phyloP scores from a whole-genome alignment of 2,113 vertebrate genomes.

The Corvus hawaiiensis region DNA sequence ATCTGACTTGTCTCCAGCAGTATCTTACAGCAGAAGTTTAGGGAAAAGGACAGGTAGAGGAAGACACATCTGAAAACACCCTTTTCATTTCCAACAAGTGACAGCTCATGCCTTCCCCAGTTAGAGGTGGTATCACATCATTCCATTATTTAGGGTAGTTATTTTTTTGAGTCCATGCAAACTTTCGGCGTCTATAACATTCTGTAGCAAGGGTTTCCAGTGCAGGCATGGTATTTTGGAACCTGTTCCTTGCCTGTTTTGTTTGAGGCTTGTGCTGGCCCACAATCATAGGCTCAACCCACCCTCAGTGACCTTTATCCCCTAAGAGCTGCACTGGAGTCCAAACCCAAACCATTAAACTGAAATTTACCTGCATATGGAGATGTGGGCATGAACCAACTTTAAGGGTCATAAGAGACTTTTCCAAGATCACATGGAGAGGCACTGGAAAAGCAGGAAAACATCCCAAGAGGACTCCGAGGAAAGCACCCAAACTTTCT shows the following conservation, averaged over 20 bases:
- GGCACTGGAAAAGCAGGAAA: not conserved
- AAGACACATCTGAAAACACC: not conserved
- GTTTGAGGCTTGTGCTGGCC: not conserved
- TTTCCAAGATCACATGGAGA: not conserved
- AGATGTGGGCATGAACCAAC: not conserved
- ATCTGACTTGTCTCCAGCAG: not conserved
- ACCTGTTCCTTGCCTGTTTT: not conserved
- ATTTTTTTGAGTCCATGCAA: not conserved
- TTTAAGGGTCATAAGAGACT: not conserved
- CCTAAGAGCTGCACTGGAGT: not conserved
- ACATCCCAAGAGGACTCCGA: not conserved
- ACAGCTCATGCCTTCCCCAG: not conserved
- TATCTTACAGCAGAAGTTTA: not conserved
- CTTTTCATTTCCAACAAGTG: not conserved
- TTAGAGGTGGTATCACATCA: not conserved
- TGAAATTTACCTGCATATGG: not conserved
- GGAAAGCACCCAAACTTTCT: not conserved
- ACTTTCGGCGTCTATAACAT: not conserved
- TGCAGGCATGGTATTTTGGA: not conserved
- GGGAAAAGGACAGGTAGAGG: not conserved
- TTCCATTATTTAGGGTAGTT: not conserved
- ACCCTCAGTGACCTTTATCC: not conserved
- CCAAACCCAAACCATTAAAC: not conserved
- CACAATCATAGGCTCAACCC: not conserved
- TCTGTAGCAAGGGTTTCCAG: not conserved